phyloP scores from a whole-genome alignment of 2,888 invertebrate genomes.

The Spilosoma lubricipeda region DNA sequence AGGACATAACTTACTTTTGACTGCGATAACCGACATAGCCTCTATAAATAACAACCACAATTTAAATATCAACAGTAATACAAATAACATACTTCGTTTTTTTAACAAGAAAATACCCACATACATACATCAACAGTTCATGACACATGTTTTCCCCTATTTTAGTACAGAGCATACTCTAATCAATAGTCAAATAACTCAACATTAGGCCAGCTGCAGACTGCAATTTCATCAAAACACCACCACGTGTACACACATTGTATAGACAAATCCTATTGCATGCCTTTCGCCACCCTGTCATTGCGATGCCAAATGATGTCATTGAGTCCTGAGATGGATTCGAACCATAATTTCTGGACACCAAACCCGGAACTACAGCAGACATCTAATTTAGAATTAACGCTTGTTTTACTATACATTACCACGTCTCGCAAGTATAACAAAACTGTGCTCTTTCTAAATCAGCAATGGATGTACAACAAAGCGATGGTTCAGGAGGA shows the following conservation, averaged over 20 bases:
- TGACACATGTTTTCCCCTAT: conserved; percentile 20
- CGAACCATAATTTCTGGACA: conserved; percentile 82
- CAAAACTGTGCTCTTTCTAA: conserved; percentile 5
- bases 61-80: neutral
- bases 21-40: too few species aligned
- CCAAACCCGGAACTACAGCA: conserved; percentile 57
- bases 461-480: conserved; percentile 53
- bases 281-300: conserved; percentile 81
- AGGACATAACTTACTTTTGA: too few species aligned
- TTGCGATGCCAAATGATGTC: conserved; percentile 83
- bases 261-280: conserved; percentile 66
- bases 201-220: conserved; percentile 54
- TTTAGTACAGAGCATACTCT: conserved; percentile 35
- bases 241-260: conserved; percentile 47
- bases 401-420: conserved; percentile 53
- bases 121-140: conserved; percentile 10
- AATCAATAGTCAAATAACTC: conserved; percentile 65
- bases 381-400: conserved; percentile 8
- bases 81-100: neutral
- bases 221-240: conserved; percentile 60
- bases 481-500: conserved; percentile 10
- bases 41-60: neutral
- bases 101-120: conserved; percentile 10
- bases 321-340: conserved; percentile 83
- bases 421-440: conserved; percentile 30